Evolutionary conservation across 2,888 invertebrate species (phyloP).

Genomic region (Drosophila pullipes): DNA sequence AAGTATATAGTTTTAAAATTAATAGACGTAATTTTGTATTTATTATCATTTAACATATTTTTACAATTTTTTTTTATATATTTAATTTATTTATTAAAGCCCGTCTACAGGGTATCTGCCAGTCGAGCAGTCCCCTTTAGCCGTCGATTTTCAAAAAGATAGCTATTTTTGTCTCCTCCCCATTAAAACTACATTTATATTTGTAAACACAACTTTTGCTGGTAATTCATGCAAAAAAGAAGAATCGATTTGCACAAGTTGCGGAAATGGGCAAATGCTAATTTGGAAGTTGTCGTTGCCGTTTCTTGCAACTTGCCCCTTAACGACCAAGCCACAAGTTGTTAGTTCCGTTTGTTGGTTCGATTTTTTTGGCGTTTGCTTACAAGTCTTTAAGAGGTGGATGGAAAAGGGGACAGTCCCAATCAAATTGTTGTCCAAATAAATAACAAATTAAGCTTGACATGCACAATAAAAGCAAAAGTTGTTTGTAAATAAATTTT

Average conservation of each 20-base stretch:
- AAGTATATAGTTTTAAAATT: not conserved
- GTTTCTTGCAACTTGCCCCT: not conserved
- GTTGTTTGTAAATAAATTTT: not conserved
- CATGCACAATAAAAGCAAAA: slow-evolving; percentile 48
- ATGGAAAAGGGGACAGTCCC: not conserved
- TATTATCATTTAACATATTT: not conserved
- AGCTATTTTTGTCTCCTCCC: not conserved
- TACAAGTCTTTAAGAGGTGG: slow-evolving; percentile 20
- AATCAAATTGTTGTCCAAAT: slow-evolving; percentile 21
- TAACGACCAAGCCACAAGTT: slow-evolving; percentile 21
- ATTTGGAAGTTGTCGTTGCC: not conserved
- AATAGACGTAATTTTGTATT: not conserved
- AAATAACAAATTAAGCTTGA: slow-evolving; percentile 64
- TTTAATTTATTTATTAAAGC: not conserved
- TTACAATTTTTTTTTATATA: not conserved
- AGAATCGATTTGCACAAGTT: slow-evolving; percentile 9
- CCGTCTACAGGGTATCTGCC: not conserved
- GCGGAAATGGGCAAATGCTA: slow-evolving; percentile 3
- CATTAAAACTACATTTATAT: not conserved
- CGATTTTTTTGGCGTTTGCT: slow-evolving; percentile 60
- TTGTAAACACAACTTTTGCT: not conserved
- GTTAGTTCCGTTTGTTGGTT: slow-evolving; percentile 62
- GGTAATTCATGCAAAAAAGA: not conserved
- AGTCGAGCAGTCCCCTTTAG: not conserved
- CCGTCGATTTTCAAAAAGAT: not conserved